Conservation (phyloP, 1,140 invertebrate genomes). For the Tyrophagus putrescentiae region DNA sequence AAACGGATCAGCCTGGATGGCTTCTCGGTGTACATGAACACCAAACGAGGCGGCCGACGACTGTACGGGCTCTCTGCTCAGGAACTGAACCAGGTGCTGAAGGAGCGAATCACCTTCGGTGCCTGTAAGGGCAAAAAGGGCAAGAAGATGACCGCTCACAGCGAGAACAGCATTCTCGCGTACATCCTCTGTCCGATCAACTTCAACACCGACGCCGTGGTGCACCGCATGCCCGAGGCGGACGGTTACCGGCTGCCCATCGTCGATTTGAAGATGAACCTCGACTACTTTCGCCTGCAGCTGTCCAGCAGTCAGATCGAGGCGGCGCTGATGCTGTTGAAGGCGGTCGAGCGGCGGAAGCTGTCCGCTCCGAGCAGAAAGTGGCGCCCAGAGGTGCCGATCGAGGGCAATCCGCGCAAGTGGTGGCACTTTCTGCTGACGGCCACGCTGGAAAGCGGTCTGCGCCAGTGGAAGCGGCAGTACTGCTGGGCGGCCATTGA, state of each 20-base stretch:
- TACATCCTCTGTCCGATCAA: slow-evolving; percentile 71
- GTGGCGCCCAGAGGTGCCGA: slow-evolving; percentile 56
- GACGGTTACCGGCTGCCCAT: slow-evolving; percentile 76
- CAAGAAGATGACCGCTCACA: no score
- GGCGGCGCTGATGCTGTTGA: slow-evolving; percentile 56
- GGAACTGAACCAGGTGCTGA: no score
- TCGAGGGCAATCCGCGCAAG: slow-evolving; percentile 37
- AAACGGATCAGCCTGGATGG: slow-evolving; percentile 69
- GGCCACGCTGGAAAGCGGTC: slow-evolving; percentile 64
- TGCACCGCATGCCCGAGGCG: slow-evolving; percentile 83
- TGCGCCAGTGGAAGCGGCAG: slow-evolving; percentile 51
- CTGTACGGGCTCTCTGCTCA: no score
- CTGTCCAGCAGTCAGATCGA: slow-evolving; percentile 35
- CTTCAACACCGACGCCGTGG: slow-evolving; percentile 63
- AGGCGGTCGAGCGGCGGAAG: slow-evolving; percentile 67
- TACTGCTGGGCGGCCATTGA: slow-evolving; percentile 86
- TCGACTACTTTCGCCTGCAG: slow-evolving; percentile 64
- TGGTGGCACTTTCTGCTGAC: slow-evolving; percentile 81
- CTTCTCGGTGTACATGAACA: slow-evolving; percentile 79
- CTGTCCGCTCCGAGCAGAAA: slow-evolving; percentile 59
- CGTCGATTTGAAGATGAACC: slow-evolving; percentile 62
- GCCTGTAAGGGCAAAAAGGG: no score
- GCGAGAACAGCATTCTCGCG: background rate
- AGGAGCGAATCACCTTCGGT: no score
- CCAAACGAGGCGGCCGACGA: slow-evolving; percentile 30